These are phyloP conservation scores for Salvelinus sp. DNA, from an alignment of 2,113 vertebrate genomes.

Conservation along the genomic window DNA sequence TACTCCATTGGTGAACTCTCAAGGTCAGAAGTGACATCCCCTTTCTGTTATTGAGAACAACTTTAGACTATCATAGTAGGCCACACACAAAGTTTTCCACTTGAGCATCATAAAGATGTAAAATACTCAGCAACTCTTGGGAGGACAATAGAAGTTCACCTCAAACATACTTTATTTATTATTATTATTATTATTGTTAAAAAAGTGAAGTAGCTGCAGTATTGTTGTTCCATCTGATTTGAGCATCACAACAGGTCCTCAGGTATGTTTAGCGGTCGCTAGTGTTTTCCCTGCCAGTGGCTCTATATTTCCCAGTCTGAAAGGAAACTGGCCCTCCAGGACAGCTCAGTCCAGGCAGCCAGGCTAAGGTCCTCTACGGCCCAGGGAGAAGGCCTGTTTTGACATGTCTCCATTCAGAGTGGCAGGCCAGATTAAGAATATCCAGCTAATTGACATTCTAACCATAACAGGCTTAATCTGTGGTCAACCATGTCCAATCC, in stretches of 20 bases:
- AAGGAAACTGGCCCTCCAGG: not conserved
- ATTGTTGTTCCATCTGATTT: not conserved
- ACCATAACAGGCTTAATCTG: constrained; percentile 4
- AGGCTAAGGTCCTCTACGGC: not conserved
- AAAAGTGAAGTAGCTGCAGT: too few relatives aligned
- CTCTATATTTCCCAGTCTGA: not conserved
- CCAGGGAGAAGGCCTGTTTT: constrained; percentile 4
- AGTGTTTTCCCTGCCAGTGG: not conserved
- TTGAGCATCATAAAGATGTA: too few relatives aligned
- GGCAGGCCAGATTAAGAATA: constrained; percentile 15
- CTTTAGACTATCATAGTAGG: too few relatives aligned
- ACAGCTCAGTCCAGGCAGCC: not conserved
- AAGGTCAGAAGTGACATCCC: too few relatives aligned
- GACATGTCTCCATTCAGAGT: constrained; percentile 14
- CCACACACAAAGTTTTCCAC: too few relatives aligned
- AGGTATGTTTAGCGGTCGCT: not conserved
- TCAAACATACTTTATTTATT: too few relatives aligned
- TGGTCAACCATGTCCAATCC: not conserved
- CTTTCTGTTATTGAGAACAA: too few relatives aligned
- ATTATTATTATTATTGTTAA: too few relatives aligned
- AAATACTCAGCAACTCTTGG: too few relatives aligned
- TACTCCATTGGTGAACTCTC: too few relatives aligned
- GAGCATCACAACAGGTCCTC: not conserved
- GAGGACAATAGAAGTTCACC: too few relatives aligned
- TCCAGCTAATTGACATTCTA: constrained; percentile 1